Base-by-base conservation (phyloP, 2,797 vertebrate genomes). In the Cottoperca gobio region DNA sequence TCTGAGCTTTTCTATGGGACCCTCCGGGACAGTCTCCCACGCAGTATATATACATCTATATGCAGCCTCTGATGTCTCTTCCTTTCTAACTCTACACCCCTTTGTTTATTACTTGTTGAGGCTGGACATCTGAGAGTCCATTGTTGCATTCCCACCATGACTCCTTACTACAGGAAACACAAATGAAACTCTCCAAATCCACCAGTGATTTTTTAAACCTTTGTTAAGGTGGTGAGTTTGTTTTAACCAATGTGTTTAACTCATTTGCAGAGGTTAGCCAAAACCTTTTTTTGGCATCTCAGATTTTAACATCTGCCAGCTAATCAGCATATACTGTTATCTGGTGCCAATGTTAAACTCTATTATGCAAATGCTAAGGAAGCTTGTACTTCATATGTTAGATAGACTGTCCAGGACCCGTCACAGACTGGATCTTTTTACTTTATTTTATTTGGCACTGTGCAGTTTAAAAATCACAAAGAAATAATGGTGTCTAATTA, bases 241-340 rank as follows among this genome's bases (percentile, higher is more conserved):
- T 40, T 40, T 58, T 58, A 24, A 39, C 35, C n/a, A 58, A 50
- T 26, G 12, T 50, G 48, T 48, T 49, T 49, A 49, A 46, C n/a
- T 11, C 10, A 21, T 21, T 21, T 48, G 48, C n/a, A 24, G 24
- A 49, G 2, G 21, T 24, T 24, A 23, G 21, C 11, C 46, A 28
- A 13, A 16, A 8, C 1, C 28, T 28, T 2, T 16, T 50, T 50
- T 2, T 7, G n/a, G n/a, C 10, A 48, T 48, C 0, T 48, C 13
- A 6, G 0, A 26, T 26, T 50, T 16, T 3, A 26, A 50, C 13
- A 26, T 6, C 12, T 48, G 45, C 17, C 17, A 45, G 42, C 17
- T n/a, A 3, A 45, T 45, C 42, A 8, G 42, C 42, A 6, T 21
- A 4, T n/a, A 1, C 5, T 49, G 14, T 14, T 24, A 6, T 11